These are phyloP conservation scores for Spea bombifrons DNA, from an alignment of 2,113 vertebrate genomes.

Conservation along the genomic window DNA sequence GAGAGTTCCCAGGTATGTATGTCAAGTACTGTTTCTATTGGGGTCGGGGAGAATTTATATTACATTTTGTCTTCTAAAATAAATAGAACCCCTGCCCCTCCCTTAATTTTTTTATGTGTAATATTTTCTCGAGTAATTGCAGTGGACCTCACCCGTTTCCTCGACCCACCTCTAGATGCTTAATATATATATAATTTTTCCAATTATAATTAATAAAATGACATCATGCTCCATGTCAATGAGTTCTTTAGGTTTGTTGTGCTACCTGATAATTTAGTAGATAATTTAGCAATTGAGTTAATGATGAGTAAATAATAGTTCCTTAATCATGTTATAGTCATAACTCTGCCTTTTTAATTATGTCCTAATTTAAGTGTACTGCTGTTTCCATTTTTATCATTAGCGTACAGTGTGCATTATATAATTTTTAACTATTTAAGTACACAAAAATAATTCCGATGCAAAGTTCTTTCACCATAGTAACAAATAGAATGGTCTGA, in stretches of 20 bases:
- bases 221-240: neutral
- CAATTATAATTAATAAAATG: neutral
- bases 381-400: no score
- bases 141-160: conserved; percentile 27
- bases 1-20: no score
- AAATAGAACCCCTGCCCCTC: neutral
- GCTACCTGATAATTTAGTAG: neutral
- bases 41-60: no score
- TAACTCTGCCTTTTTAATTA: neutral
- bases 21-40: no score
- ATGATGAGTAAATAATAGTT: neutral
- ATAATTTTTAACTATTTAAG: no score
- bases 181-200: no score
- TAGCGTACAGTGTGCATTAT: no score
- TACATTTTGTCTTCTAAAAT: no score
- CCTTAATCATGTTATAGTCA: neutral
- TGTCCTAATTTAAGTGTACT: no score
- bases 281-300: neutral
- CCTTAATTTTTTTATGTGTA: conserved; percentile 17
- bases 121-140: conserved; percentile 45
- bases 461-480: no score
- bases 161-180: conserved; percentile 17
- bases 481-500: no score
- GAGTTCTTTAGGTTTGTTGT: neutral
- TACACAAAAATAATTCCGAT: no score